Conservation (phyloP, 2,888 invertebrate species). For the Yponomeuta sedellus region DNA sequence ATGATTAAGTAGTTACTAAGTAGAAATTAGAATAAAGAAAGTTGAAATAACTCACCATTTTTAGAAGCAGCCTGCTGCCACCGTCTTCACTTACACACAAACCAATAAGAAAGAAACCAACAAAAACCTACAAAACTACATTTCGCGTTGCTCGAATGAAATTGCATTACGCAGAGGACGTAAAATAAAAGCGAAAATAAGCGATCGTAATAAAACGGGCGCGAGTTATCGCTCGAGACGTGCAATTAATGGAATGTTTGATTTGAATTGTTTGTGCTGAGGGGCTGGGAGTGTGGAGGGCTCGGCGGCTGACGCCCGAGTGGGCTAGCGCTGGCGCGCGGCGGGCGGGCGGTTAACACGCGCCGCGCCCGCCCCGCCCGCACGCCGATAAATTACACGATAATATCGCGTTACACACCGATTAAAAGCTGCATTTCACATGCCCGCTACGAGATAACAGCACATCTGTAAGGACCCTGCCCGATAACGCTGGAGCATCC, state of each 20-base stretch:
- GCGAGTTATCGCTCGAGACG: constrained; percentile 57
- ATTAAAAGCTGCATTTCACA: constrained; percentile 60
- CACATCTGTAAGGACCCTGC: constrained; percentile 44
- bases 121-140: constrained; percentile 49
- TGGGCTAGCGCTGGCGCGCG: constrained; percentile 25
- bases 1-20: neutral
- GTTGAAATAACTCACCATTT: constrained; percentile 50
- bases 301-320: constrained; percentile 33
- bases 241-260: constrained; percentile 67
- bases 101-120: constrained; percentile 55
- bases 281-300: constrained; percentile 20
- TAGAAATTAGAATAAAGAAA: neutral
- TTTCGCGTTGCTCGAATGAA: constrained; percentile 65
- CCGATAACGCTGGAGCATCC: constrained; percentile 9
- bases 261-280: constrained; percentile 41
- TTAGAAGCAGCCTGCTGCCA: constrained; percentile 30
- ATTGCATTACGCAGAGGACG: constrained; percentile 61
- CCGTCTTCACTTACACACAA: constrained; percentile 60
- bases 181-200: constrained; percentile 67
- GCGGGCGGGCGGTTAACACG: constrained; percentile 56
- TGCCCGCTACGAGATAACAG: constrained; percentile 51
- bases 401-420: constrained; percentile 59
- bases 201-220: constrained; percentile 58
- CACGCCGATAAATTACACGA: constrained; percentile 51
- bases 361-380: constrained; percentile 41